A percentile compares a stretch with the other conserved stretches of the same genome.
These are phyloP conservation scores for Drosophila yakuba DNA, from an alignment of 1,140 invertebrate genomes.

Conservation along the genomic window DNA sequence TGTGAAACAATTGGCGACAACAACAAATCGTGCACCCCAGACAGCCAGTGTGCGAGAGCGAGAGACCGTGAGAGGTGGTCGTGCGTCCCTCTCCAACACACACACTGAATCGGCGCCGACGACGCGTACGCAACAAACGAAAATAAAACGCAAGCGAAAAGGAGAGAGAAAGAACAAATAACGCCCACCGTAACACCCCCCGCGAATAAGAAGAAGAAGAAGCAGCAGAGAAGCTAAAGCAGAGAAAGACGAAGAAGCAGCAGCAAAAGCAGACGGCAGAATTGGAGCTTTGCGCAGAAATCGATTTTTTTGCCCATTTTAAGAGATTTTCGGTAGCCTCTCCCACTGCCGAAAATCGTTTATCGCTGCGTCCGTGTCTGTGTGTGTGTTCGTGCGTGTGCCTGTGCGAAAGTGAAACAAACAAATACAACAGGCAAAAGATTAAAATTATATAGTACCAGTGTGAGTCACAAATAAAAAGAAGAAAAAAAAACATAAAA, in stretches of 20 bases:
- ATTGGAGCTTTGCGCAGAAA: conserved; percentile 82
- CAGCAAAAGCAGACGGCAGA: conserved; percentile 53
- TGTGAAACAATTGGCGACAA: conserved; percentile 67
- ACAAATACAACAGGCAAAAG: conserved; percentile 36
- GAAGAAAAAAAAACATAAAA: background rate
- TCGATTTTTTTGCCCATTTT: conserved; percentile 81
- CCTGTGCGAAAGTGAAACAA: conserved; percentile 54
- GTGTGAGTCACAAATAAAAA: conserved; percentile 36
- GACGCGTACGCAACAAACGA: conserved; percentile 67
- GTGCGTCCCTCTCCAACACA: conserved; percentile 32
- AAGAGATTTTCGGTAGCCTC: conserved; percentile 57
- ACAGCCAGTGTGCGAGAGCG: conserved; percentile 38
- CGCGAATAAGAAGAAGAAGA: conserved; percentile 42
- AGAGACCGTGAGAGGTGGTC: conserved; percentile 30
- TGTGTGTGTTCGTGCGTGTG: conserved; percentile 12
- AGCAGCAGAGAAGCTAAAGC: conserved; percentile 33
- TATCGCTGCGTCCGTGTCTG: conserved; percentile 19
- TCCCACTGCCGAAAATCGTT: conserved; percentile 48
- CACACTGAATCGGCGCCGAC: conserved; percentile 29
- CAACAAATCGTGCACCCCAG: conserved; percentile 46
- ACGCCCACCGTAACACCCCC: conserved; percentile 72
- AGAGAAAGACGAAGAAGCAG: conserved; percentile 33
- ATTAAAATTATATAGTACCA: conserved; percentile 42
- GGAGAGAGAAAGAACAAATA: conserved; percentile 76
- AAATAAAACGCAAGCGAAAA: conserved; percentile 69